Base-by-base conservation (phyloP, 1,140 invertebrate species). In the Lordiphosa collinella region DNA sequence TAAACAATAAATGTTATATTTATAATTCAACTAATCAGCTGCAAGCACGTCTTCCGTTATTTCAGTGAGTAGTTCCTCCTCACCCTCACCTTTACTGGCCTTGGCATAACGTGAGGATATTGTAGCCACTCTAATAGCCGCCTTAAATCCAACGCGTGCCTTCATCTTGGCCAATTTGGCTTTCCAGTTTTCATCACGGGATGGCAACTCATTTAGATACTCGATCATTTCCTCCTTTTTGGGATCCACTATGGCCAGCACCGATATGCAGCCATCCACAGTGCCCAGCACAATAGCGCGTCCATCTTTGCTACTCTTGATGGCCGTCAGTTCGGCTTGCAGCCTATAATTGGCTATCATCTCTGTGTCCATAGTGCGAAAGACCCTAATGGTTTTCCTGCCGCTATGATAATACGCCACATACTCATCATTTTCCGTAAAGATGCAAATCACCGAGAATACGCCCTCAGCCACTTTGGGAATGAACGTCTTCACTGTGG, bases 381-480 rank as follows among this genome's bases (percentile, higher is more conserved):
- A 99, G 5, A 98, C 94, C 54, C 96, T 91, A 40, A 99, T 92
- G 6, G 97, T 99, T 90, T 98, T 96, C 62, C 95, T 93, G 0
- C 87, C 87, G 68, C 96, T 97, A 86, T 99, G 97, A 76, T 99
- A 99, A 88, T 99, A 99, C 2, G 99, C 91, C 4, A 99, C 97
- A 75, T 99, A 98, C 69, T 97, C 94, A 76, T 99, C 96, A 7
- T 95, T 97, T 62, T 94, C 94, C 34, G 97, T 98, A 87, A 99
- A 99, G 90, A 96, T 93, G 41, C 96, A 96, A 64, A 97, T 96
- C 14, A 99, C 96, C 9, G 95, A 96, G 88, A 99, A 99, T 0
- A 99, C 97, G 2, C 98, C 98, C 90, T 99, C 98, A 6, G 97
- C 97, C 0, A 98, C 94, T 89, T 95, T 93, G 1, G 96, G 95